Base-by-base conservation (phyloP, 2,797 vertebrate species). In the Etheostoma nigrum region DNA sequence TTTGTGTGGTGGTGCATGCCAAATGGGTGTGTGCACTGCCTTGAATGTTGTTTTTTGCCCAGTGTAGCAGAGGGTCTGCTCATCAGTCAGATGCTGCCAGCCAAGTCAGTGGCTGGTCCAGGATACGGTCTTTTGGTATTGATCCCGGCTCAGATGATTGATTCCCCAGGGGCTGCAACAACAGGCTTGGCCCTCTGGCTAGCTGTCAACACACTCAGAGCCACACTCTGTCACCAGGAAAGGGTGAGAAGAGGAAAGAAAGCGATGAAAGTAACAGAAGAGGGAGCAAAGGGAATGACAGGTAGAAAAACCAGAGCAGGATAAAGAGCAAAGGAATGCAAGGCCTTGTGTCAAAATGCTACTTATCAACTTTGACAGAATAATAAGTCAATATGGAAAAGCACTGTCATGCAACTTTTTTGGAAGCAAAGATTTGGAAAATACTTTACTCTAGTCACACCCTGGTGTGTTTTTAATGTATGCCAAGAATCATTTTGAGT, bases 101-200 rank as follows among this genome's bases (percentile, higher is more conserved):
- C 53, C 36, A 59, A 87, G 75, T 73, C 68, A 30, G 72, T 79
- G 72, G 74, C 77, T 18, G 49, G 72, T 83, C 53, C 63, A 73
- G 86, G 48, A 86, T 85, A 80, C 49, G 49, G 84, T 73, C 80
- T 73, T 84, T 81, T 86, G 19, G 65, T 92, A 93, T 94, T 74
- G 92, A 94, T 95, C 79, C 48, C 58, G 63, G 70, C 79, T 86
- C 53, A 52, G 73, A 82, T 92, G 89, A 93, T 91, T 90, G 86
- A 93, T 90, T 91, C 91, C 85, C 69, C 70, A 4, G 76, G 81
- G 89, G 62, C 49, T 0, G 42, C 72, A 58, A 14, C 52, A 53
- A 78, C 72, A 69, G 66, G 49, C 83, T 72, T 2, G 59, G 83
- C 72, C 77, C 78, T 75, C 42, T 83, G 78, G 87, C 88, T 78